These are phyloP conservation scores for Mamestra configurata DNA, from an alignment of 1,140 invertebrate species.

Conservation along the genomic window DNA sequence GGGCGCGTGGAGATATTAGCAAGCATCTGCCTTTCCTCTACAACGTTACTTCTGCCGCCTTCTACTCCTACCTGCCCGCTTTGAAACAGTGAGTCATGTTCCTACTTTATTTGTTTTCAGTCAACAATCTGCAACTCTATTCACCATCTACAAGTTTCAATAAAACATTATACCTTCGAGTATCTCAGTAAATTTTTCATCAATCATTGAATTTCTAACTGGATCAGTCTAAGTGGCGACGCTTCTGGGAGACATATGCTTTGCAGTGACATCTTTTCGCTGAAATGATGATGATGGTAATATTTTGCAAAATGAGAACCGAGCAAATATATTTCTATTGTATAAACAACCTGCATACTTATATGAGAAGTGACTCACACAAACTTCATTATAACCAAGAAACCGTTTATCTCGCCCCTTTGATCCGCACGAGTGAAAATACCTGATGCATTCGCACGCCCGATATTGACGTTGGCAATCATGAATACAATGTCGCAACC, in stretches of 20 bases:
- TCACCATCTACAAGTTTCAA: too few species aligned
- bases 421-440: conserved; percentile 35
- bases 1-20: conserved; percentile 96
- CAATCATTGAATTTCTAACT: too few species aligned
- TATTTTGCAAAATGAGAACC: background rate
- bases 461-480: conserved; percentile 27
- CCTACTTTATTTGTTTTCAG: background rate
- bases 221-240: background rate
- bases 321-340: background rate
- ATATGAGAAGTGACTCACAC: background rate
- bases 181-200: too few species aligned
- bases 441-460: conserved; percentile 40
- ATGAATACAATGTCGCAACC: conserved; percentile 7
- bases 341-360: background rate
- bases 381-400: conserved; percentile 24
- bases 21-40: conserved; percentile 99
- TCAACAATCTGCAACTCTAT: background rate
- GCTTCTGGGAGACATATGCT: background rate
- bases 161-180: too few species aligned
- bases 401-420: conserved; percentile 28
- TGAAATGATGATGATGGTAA: too few species aligned
- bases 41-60: conserved; percentile 98
- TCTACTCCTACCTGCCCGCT: conserved; percentile 99
- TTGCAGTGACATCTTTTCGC: background rate
- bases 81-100: conserved; percentile 95